Evolutionary conservation across 2,113 vertebrate species (phyloP).

Genomic region (Eublepharis macularius): DNA sequence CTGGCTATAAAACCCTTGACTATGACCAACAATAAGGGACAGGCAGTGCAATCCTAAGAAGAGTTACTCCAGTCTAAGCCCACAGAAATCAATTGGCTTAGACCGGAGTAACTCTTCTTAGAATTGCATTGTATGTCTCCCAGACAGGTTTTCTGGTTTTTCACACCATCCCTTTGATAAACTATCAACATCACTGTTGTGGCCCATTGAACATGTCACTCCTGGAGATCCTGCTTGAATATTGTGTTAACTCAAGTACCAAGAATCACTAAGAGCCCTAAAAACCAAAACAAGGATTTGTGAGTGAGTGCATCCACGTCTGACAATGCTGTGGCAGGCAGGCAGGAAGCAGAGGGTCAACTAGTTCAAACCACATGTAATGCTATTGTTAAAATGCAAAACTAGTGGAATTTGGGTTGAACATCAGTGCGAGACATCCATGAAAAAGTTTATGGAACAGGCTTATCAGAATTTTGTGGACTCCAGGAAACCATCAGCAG

Average conservation of each 20-base stretch:
- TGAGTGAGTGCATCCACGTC: not conserved
- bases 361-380: not conserved
- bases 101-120: no score
- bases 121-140: no score
- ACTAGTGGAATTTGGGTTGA: not conserved
- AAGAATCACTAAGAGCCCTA: constrained; percentile 52
- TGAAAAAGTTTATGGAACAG: not conserved
- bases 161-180: constrained; percentile 69
- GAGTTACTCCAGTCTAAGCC: no score
- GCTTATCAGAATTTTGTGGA: not conserved
- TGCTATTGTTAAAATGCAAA: not conserved
- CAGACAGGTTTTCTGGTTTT: constrained; percentile 72
- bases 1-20: constrained; percentile 46
- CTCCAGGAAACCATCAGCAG: not conserved
- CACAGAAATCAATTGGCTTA: no score
- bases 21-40: constrained; percentile 41
- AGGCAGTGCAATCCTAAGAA: no score
- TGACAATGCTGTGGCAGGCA: not conserved
- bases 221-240: constrained; percentile 58
- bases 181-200: constrained; percentile 71
- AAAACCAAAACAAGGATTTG: constrained; percentile 34
- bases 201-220: constrained; percentile 68
- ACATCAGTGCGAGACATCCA: not conserved
- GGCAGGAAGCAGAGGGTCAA: not conserved
- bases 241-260: constrained; percentile 52